These are phyloP conservation scores for Cyaniris semiargus DNA, from an alignment of 2,888 invertebrate genomes.

Conservation along the genomic window DNA sequence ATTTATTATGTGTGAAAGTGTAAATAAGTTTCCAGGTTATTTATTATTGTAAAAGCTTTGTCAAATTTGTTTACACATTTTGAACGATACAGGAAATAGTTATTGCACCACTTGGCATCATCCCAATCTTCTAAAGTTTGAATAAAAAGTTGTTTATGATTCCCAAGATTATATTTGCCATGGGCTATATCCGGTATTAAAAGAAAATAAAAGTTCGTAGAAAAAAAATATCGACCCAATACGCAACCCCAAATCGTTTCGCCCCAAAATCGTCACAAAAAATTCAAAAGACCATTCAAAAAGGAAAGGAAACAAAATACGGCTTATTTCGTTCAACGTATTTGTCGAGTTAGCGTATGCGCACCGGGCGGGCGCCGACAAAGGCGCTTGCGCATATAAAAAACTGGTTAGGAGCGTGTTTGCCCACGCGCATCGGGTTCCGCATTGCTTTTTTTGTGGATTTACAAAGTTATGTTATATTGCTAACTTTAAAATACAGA, in stretches of 20 bases:
- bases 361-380: slow-evolving; percentile 77
- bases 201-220: slow-evolving; percentile 31
- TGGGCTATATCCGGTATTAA: slow-evolving; percentile 27
- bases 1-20: not conserved
- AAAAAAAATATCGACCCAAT: slow-evolving; percentile 41
- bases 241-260: slow-evolving; percentile 41
- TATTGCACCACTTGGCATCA: not conserved
- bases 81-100: slow-evolving; percentile 12
- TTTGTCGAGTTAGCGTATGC: slow-evolving; percentile 79
- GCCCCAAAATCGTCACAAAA: slow-evolving; percentile 46
- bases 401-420: slow-evolving; percentile 49
- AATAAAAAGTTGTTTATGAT: slow-evolving; percentile 10
- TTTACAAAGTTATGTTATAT: not conserved
- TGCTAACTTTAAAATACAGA: no score
- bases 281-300: slow-evolving; percentile 63
- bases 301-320: slow-evolving; percentile 73
- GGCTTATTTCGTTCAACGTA: slow-evolving; percentile 77
- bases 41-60: not conserved
- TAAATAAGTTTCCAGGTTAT: not conserved
- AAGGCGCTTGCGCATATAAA: slow-evolving; percentile 66
- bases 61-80: slow-evolving; percentile 21
- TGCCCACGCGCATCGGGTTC: slow-evolving; percentile 7
- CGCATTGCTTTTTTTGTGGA: not conserved
- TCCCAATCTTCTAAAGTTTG: not conserved
- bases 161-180: slow-evolving; percentile 24